phyloP scores from a whole-genome alignment of 2,797 vertebrate species.

The Poecilia wingei region DNA sequence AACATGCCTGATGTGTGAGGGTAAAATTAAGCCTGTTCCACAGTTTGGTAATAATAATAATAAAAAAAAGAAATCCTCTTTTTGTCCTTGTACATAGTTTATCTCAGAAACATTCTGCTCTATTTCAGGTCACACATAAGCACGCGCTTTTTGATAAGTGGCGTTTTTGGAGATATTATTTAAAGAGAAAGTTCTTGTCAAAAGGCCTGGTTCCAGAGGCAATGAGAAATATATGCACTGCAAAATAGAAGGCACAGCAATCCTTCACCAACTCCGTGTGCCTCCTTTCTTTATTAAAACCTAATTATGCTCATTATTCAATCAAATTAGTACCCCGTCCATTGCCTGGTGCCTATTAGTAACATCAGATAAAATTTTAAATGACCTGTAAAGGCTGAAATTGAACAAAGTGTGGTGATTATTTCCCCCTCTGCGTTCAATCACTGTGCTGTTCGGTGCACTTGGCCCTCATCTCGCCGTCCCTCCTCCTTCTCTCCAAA shows the following conservation, averaged over 20 bases:
- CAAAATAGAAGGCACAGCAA: slow-evolving; percentile 41
- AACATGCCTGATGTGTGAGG: slow-evolving; percentile 25
- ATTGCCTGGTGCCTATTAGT: slow-evolving; percentile 60
- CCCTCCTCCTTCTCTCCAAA: slow-evolving; percentile 38
- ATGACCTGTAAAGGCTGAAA: slow-evolving; percentile 56
- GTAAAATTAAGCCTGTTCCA: slow-evolving; percentile 19
- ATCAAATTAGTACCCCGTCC: slow-evolving; percentile 62
- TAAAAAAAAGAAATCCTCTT: background rate
- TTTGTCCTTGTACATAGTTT: slow-evolving; percentile 18
- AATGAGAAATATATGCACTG: slow-evolving; percentile 59
- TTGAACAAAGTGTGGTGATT: slow-evolving; percentile 49
- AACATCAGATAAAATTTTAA: slow-evolving; percentile 64
- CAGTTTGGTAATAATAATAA: background rate
- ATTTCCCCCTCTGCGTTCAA: slow-evolving; percentile 47
- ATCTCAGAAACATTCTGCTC: slow-evolving; percentile 28
- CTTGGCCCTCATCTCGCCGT: slow-evolving; percentile 8
- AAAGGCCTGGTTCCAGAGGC: slow-evolving; percentile 50
- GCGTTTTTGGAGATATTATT: slow-evolving; percentile 58
- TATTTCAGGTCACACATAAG: slow-evolving; percentile 52
- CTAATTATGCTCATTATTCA: slow-evolving; percentile 69
- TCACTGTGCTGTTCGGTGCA: slow-evolving; percentile 52
- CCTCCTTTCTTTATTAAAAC: slow-evolving; percentile 54
- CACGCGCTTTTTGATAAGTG: slow-evolving; percentile 49
- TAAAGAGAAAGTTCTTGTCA: slow-evolving; percentile 60
- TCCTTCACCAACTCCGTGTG: slow-evolving; percentile 41